Evolutionary conservation across 2,888 invertebrate genomes (phyloP), one percentile per base, ranked within the genome.

Genomic region (Nymphalis c-album): DNA sequence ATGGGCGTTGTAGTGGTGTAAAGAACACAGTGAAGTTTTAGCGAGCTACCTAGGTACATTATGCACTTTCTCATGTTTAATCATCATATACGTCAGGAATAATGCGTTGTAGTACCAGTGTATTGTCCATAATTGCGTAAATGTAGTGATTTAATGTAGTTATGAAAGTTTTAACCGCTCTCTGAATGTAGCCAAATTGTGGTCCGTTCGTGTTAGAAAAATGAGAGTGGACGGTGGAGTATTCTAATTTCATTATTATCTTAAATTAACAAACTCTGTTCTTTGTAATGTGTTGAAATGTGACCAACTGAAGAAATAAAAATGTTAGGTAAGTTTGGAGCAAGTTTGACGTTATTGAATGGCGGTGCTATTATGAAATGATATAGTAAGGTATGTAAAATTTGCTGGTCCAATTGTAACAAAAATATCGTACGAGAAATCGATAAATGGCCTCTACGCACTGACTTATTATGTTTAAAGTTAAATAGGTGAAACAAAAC

Each of bases 281-380:
- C 69, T 67, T 50, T 60, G 50, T 58, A 63, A 64, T 64, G 67
- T 60, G 59, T 67, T 60, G 26, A 60, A 67, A 65, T 47, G 65
- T 69, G 69, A 70, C 71, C 72, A 68, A 68, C 63, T 53, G 67
- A 62, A 69, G 66, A 59, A 60, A 62, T 60, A 63, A 64, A 71
- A 55, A 45, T 62, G 62, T 71, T 67, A 70, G 65, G 47, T 73
- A 71, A 53, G 64, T 40, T 60, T 67, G 65, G 71, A 63, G 61
- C 60, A 68, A 73, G 67, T 68, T 69, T 66, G 69, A 70, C 51
- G 63, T 82, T 82, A 82, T 84, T 83, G 80, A 83, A 87, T 82
- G 88, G 88, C 82, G 91, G 91, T 91, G 91, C 91, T 91, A 91
- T 90, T 87, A 85, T 86, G 83, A 85, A 85, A 83, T 74, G 85